Evolutionary conservation across 2,113 vertebrate genomes (phyloP).

Genomic region (Australoheros scitulus): DNA sequence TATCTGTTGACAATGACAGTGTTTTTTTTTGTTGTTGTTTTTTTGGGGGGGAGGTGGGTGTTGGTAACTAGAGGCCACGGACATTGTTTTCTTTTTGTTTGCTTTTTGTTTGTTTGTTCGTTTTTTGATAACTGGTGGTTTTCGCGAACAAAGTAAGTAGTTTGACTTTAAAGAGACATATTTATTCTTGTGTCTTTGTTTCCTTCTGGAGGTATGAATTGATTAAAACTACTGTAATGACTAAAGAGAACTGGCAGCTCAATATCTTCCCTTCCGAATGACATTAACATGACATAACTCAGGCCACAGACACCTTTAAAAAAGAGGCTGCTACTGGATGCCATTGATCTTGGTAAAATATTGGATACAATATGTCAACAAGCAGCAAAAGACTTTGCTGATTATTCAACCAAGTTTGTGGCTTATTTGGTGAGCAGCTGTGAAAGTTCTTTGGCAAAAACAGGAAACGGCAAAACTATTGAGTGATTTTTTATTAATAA

Average conservation of each 20-base stretch:
- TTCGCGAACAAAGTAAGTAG: too few species aligned
- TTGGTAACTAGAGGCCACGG: too few species aligned
- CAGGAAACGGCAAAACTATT: not conserved
- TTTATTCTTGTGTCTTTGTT: not conserved
- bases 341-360: fast-evolving
- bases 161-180: not conserved
- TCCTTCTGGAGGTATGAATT: not conserved
- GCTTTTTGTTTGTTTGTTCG: too few species aligned
- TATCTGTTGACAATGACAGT: too few species aligned
- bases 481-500: not conserved
- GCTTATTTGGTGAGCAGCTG: not conserved
- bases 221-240: not conserved
- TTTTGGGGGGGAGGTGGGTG: too few species aligned
- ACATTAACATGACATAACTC: not conserved
- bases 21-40: too few species aligned
- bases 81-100: too few species aligned
- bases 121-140: too few species aligned
- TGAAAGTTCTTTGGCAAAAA: not conserved
- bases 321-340: not conserved
- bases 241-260: not conserved
- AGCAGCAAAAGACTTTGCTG: not conserved
- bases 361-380: not conserved
- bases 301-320: not conserved
- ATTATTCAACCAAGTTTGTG: not conserved
- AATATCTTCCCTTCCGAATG: not conserved